These are phyloP conservation scores for Nephrotoma appendiculata DNA, from an alignment of 2,888 invertebrate species.

Conservation along the genomic window DNA sequence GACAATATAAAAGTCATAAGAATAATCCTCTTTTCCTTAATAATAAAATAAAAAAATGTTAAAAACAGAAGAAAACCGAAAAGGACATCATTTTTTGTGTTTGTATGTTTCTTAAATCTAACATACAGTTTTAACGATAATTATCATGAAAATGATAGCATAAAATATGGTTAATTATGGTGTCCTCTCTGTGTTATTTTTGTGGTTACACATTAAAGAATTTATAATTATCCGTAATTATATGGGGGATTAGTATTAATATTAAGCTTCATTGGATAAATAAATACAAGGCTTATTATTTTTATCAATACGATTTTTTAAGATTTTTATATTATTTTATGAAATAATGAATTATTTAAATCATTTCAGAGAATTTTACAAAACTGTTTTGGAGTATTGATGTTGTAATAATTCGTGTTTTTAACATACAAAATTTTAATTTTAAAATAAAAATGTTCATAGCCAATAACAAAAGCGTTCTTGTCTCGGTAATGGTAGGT, in stretches of 20 bases:
- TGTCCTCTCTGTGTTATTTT: not conserved
- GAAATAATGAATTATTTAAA: too few species aligned
- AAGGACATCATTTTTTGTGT: not conserved
- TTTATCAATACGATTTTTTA: not conserved
- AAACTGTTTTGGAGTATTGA: too few species aligned
- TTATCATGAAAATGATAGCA: not conserved
- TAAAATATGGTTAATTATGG: not conserved
- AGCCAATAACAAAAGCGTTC: too few species aligned
- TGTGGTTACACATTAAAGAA: not conserved
- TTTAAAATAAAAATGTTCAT: too few species aligned
- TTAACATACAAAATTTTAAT: too few species aligned
- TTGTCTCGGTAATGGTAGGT: too few species aligned
- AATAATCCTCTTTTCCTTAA: not conserved
- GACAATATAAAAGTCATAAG: not conserved
- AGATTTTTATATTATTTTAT: too few species aligned
- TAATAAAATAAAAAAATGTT: not conserved
- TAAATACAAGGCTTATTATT: not conserved
- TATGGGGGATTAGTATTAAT: not conserved
- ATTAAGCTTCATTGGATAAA: not conserved
- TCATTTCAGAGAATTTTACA: too few species aligned
- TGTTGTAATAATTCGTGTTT: too few species aligned
- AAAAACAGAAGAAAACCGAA: not conserved
- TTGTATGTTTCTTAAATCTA: not conserved
- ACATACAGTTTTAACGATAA: not conserved
- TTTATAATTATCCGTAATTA: not conserved